These are phyloP conservation scores for Sinodicranocentrus sp. DNA, from an alignment of 2,888 invertebrate species.

Conservation along the genomic window DNA sequence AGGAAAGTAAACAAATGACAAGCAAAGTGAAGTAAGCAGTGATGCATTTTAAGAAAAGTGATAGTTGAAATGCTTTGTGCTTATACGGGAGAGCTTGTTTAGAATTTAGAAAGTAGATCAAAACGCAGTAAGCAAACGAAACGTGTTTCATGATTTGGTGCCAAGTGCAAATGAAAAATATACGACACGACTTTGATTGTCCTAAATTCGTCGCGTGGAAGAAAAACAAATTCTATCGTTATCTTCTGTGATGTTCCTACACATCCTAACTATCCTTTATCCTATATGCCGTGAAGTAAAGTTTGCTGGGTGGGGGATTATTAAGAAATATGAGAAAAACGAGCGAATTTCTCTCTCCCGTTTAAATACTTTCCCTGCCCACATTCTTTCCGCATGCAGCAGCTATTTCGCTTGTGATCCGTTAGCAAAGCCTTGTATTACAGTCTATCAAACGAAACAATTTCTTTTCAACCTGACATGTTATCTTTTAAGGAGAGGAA, in stretches of 20 bases:
- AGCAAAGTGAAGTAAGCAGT: not conserved
- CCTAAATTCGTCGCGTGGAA: constrained; percentile 39
- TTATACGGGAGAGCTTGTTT: too few relatives aligned
- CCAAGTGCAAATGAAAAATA: constrained; percentile 47
- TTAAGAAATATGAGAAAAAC: not conserved
- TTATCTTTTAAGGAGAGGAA: not conserved
- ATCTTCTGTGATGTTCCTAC: not conserved
- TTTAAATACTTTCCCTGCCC: not conserved
- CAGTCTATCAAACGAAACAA: not conserved
- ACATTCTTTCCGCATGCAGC: too few relatives aligned
- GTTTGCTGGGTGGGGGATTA: not conserved
- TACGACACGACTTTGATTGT: constrained; percentile 44
- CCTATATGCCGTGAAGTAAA: not conserved
- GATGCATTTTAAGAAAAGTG: not conserved
- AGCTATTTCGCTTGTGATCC: too few relatives aligned
- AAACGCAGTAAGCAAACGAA: not conserved
- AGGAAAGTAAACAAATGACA: not conserved
- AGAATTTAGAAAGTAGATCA: not conserved
- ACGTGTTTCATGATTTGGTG: not conserved
- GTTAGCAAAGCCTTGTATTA: not conserved
- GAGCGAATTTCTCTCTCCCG: not conserved
- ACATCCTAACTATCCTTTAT: not conserved
- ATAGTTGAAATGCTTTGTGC: too few relatives aligned
- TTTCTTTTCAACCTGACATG: not conserved
- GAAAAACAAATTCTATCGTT: constrained; percentile 24